phyloP scores from a whole-genome alignment of 1,140 invertebrate species.

The Hormaphis cornu region DNA sequence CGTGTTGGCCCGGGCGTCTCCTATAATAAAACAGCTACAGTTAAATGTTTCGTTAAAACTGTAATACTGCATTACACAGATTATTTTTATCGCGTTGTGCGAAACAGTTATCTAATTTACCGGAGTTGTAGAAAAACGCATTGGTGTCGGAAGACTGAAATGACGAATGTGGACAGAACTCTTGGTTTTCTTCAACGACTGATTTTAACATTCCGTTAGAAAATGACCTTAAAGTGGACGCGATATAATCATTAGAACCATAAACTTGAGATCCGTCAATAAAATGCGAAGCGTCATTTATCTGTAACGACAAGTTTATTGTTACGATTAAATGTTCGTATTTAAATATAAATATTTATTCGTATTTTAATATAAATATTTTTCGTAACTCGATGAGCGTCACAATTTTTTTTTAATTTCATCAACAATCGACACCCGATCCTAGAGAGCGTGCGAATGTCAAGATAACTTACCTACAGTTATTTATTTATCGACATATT shows the following conservation, averaged over 20 bases:
- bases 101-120: neutral
- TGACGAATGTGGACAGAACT: neutral
- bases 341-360: too few species aligned
- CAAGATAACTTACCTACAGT: too few species aligned
- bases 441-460: too few species aligned
- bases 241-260: conserved; percentile 49
- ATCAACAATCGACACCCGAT: too few species aligned
- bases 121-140: neutral
- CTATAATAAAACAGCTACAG: conserved; percentile 41
- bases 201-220: conserved; percentile 42
- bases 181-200: neutral
- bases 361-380: too few species aligned
- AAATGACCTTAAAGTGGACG: conserved; percentile 47
- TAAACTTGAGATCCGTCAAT: conserved; percentile 68
- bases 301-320: conserved; percentile 42
- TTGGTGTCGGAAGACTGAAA: neutral
- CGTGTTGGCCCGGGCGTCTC: conserved; percentile 68
- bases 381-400: too few species aligned
- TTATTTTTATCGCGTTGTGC: neutral
- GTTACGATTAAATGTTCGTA: neutral
- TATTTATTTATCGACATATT: too few species aligned
- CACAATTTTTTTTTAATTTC: too few species aligned
- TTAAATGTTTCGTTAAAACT: neutral
- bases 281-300: conserved; percentile 64
- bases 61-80: too few species aligned